phyloP scores from a whole-genome alignment of 1,140 invertebrate species.

The Eriosoma lanigerum region DNA sequence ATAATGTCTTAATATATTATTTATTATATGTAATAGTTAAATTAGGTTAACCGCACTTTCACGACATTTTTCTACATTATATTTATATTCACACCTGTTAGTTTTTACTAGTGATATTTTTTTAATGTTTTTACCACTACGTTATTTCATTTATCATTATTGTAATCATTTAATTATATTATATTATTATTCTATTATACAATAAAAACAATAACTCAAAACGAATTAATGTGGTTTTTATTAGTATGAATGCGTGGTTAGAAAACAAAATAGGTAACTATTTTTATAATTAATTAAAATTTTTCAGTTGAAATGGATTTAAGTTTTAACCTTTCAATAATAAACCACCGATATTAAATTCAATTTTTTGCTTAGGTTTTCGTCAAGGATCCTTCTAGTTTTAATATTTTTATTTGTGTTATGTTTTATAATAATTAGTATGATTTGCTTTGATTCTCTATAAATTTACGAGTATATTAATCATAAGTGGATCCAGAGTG shows the following conservation, averaged over 20 bases:
- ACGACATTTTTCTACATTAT: neutral
- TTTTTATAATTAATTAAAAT: too few species aligned
- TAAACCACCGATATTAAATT: too few species aligned
- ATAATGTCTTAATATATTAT: neutral
- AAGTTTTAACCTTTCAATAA: too few species aligned
- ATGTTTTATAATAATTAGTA: too few species aligned
- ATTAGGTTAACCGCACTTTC: conserved; percentile 4
- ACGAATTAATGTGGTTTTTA: neutral
- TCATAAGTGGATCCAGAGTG: neutral
- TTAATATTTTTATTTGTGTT: too few species aligned
- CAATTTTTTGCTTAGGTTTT: too few species aligned
- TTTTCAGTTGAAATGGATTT: too few species aligned
- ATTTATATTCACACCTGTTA: conserved; percentile 5
- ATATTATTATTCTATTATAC: neutral
- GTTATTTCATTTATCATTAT: neutral
- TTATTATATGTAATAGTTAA: neutral
- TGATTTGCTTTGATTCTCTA: too few species aligned
- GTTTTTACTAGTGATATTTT: conserved; percentile 20
- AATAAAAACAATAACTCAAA: conserved; percentile 12
- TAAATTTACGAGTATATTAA: too few species aligned
- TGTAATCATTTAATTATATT: conserved; percentile 12
- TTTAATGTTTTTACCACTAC: conserved; percentile 7
- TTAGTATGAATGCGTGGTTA: too few species aligned
- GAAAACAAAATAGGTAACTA: too few species aligned
- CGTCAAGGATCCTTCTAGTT: too few species aligned